Evolutionary conservation across 2,888 invertebrate genomes (phyloP).

Genomic region (Acrocyrtus sp.): DNA sequence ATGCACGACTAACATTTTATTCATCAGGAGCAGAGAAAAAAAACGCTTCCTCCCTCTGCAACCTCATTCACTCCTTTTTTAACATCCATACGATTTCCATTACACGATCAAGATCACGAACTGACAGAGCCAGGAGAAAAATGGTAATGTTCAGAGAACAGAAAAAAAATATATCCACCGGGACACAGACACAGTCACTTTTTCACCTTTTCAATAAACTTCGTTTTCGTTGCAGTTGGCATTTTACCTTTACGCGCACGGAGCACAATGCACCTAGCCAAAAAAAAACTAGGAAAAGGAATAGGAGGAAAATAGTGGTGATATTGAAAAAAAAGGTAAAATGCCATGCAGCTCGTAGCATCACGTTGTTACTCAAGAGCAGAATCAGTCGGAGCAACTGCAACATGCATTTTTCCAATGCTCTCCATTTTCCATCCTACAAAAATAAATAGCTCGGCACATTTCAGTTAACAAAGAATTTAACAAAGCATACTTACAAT

Average conservation of each 20-base stretch:
- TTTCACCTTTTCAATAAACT: slow-evolving; percentile 44
- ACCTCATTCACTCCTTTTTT: slow-evolving; percentile 14
- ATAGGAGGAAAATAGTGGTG: too few relatives aligned
- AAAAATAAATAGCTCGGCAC: slow-evolving; percentile 42
- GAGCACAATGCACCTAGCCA: background rate
- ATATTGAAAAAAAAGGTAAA: slow-evolving; percentile 25
- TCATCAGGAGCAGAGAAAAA: too few relatives aligned
- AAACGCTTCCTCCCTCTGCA: background rate
- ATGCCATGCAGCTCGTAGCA: slow-evolving; percentile 32
- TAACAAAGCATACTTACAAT: slow-evolving; percentile 20
- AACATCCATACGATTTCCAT: slow-evolving; percentile 25
- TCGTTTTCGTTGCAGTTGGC: slow-evolving; percentile 33
- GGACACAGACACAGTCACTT: slow-evolving; percentile 2
- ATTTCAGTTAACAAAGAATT: slow-evolving; percentile 40
- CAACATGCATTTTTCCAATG: background rate
- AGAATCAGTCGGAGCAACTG: background rate
- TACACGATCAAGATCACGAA: slow-evolving; percentile 43
- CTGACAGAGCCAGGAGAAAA: background rate
- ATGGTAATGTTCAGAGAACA: slow-evolving; percentile 18
- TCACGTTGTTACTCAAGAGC: slow-evolving; percentile 18
- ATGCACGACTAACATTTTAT: slow-evolving; percentile 34
- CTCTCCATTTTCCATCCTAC: slow-evolving; percentile 19
- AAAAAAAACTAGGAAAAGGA: slow-evolving; percentile 2
- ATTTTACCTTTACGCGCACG: background rate
- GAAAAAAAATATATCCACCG: slow-evolving; percentile 35